Evolutionary conservation across 2,888 invertebrate species (phyloP).

Genomic region (Plutella xylostella): DNA sequence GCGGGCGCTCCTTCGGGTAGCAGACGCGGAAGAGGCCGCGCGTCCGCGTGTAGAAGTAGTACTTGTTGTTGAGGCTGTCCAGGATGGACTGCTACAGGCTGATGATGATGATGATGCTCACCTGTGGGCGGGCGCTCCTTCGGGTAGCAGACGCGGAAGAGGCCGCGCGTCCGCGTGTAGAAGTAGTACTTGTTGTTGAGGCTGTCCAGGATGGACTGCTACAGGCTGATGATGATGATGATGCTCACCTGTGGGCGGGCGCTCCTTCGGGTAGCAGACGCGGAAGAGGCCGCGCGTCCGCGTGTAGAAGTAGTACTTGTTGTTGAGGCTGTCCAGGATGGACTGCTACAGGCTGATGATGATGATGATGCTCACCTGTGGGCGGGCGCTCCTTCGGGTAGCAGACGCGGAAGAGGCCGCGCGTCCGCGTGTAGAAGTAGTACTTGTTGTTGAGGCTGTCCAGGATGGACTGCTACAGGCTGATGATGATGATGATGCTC

Average conservation of each 20-base stretch:
- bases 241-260: conserved; percentile 89
- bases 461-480: conserved; percentile 75
- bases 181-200: conserved; percentile 89
- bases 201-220: conserved; percentile 78
- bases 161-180: conserved; percentile 92
- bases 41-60: conserved; percentile 91
- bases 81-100: conserved; percentile 76
- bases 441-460: conserved; percentile 87
- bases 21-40: conserved; percentile 94
- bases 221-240: too few species aligned
- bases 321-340: conserved; percentile 82
- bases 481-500: too few species aligned
- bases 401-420: conserved; percentile 93
- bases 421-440: conserved; percentile 91
- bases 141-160: conserved; percentile 95
- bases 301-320: conserved; percentile 90
- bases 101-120: too few species aligned
- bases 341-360: too few species aligned
- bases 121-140: conserved; percentile 89
- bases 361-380: too few species aligned
- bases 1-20: conserved; percentile 92
- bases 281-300: conserved; percentile 94
- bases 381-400: conserved; percentile 93
- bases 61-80: conserved; percentile 85
- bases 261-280: conserved; percentile 93